These are phyloP conservation scores for Nephrotoma flavescens DNA, from an alignment of 2,888 invertebrate species.

Conservation along the genomic window DNA sequence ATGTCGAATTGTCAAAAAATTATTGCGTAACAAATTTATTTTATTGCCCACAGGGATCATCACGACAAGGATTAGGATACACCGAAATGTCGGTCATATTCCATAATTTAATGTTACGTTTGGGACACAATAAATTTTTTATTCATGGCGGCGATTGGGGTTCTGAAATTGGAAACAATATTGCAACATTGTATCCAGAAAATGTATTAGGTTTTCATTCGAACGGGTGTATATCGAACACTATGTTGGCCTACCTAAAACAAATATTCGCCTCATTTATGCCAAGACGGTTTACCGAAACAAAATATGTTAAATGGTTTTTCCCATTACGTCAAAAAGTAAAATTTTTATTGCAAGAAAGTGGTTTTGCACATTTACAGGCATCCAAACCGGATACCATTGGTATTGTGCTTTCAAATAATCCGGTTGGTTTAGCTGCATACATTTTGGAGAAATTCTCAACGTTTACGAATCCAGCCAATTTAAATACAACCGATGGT, in stretches of 20 bases:
- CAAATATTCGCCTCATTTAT: conserved; percentile 32
- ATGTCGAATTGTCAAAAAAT: not conserved
- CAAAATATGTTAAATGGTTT: conserved; percentile 24
- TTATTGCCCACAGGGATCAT: conserved; percentile 26
- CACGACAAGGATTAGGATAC: conserved; percentile 42
- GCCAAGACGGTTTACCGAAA: conserved; percentile 38
- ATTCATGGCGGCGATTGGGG: conserved; percentile 71
- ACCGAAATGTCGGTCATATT: conserved; percentile 37
- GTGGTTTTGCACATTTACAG: conserved; percentile 53
- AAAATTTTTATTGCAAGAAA: conserved; percentile 22
- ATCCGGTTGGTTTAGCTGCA: conserved; percentile 64
- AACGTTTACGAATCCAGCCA: conserved; percentile 47
- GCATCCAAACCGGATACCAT: conserved; percentile 72
- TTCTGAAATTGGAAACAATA: conserved; percentile 36
- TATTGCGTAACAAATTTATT: not conserved
- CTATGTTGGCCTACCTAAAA: conserved; percentile 21
- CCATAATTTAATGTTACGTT: conserved; percentile 44
- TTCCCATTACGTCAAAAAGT: conserved; percentile 26
- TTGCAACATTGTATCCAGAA: conserved; percentile 44
- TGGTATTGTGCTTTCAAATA: conserved; percentile 53
- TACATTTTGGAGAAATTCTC: conserved; percentile 77
- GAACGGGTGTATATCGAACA: conserved; percentile 37
- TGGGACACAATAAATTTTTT: conserved; percentile 44
- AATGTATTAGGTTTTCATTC: conserved; percentile 36
- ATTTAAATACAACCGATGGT: conserved; percentile 41